Evolutionary conservation across 2,797 vertebrate species (phyloP), one percentile per base, ranked within the genome.

Genomic region (Momotus momota): DNA sequence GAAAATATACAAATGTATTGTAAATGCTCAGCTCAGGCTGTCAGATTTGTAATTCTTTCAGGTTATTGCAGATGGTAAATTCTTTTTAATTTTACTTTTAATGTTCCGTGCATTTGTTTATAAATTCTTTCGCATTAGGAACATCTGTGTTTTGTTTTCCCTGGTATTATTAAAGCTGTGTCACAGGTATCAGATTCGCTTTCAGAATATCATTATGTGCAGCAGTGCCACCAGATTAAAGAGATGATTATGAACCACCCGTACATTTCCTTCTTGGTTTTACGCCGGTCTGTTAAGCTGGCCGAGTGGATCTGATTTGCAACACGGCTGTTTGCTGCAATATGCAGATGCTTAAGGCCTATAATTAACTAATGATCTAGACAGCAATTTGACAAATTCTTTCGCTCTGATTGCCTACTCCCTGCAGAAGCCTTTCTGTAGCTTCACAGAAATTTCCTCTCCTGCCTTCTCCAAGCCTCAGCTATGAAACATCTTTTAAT

Each of bases 321-420:
- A 95, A 55, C 51, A n/a, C 0, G 25, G 12, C 35, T 77, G 45
- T 69, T 90, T 96, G 85, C 66, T 79, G 60, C 81, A 92, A 80
- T 73, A 85, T 71, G 49, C 52, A 85, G 74, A 71, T 92, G 71
- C 80, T 92, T 89, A 80, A 91, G 55, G 57, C 11, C 41, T 67
- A 3, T 93, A 89, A 95, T 94, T 93, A 93, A 60, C 62, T 82
- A 87, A 92, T 85, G 84, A 93, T 86, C 73, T 93, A 35, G 81
- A 60, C n/a, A 82, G 48, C 25, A 84, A 27, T 81, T 77, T 7
- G 15, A 79, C 67, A 87, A 65, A 88, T 62, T 26, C 31, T 79
- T 80, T 81, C 80, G 15, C 71, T 90, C 29, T 71, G 19, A 23
- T 77, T 84, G 38, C 81, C 48, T 91, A 0, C 45, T 92, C 13